Base-by-base conservation (phyloP, 2,113 vertebrate species). In the Brachyhypopomus occidentalis region DNA sequence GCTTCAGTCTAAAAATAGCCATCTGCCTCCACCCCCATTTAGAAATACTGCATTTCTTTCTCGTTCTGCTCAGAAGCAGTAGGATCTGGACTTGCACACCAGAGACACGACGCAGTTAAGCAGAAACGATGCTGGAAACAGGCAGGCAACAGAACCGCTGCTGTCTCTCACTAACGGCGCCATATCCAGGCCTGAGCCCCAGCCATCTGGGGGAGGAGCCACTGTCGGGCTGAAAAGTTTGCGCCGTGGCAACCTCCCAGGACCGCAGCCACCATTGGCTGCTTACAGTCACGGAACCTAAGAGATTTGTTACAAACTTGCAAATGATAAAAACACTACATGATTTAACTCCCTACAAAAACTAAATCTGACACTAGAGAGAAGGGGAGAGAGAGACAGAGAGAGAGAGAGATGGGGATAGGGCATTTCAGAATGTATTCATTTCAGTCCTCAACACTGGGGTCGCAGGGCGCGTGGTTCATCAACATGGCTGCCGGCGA, bases 1-100 rank as follows among this genome's bases (percentile, higher is more conserved):
- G 22, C 58, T 30, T 62, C 17, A 19, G 25, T 59, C 75, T 78
- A 78, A 82, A 82, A 78, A 78, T 69, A 84, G 27, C 52, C 60
- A 25, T 20, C 36, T 22, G 38, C 20, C 30, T 41, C 41, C 12
- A 34, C 19, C 8, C 16, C 62, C 45, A 9, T 58, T 74, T 25
- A 72, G 16, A 78, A 62, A 60, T 23, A 38, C 25, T 27, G 62
- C 6, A 27, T 77, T 25, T 69, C 22, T 73, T 38, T 36, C 4
- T 83, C 30, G 20, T 17, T 66, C 19, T 52, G 66, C 52, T 62
- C 5, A n/a, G n/a, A 30, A 52, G 25, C 22, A 71, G 9, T 48
- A 8, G 66, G 58, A 73, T n/a, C 58, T 80, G 41, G n/a, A 34
- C 38, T 75, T n/a, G 60, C 73, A 16, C 4, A 22, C 55, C 20